A percentile compares a stretch with the other conserved stretches of the same genome.
These are phyloP conservation scores for Trichonephila clavata DNA, from an alignment of 1,140 invertebrate genomes.

Conservation along the genomic window DNA sequence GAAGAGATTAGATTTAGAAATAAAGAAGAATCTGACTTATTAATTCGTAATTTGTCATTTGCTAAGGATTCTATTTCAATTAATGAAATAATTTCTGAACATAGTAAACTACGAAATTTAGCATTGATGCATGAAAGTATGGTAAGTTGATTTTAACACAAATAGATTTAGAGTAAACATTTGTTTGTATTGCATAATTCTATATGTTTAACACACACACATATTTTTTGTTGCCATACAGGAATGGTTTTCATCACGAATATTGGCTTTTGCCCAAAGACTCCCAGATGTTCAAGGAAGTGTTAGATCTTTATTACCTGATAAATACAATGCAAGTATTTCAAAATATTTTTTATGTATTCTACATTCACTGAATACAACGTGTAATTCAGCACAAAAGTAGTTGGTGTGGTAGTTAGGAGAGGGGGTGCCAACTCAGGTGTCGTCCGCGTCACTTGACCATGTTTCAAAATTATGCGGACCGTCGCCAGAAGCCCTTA, in stretches of 20 bases:
- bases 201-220: neutral
- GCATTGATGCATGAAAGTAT: conserved; percentile 95
- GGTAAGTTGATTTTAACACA: conserved; percentile 79
- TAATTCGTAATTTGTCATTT: conserved; percentile 90
- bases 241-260: conserved; percentile 65
- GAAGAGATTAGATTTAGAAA: conserved; percentile 91
- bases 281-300: conserved; percentile 66
- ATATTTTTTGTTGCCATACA: conserved; percentile 7
- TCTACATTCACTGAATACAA: neutral
- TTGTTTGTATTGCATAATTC: neutral
- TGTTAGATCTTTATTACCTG: conserved; percentile 34
- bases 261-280: conserved; percentile 62
- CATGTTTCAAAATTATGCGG: too few species aligned
- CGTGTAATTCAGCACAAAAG: neutral
- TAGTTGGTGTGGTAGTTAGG: too few species aligned
- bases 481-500: too few species aligned
- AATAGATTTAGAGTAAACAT: neutral
- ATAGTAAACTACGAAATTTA: conserved; percentile 89
- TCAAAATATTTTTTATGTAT: neutral
- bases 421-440: too few species aligned
- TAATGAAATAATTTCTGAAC: conserved; percentile 91
- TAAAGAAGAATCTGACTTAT: conserved; percentile 93
- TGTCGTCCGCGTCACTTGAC: too few species aligned
- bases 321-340: conserved; percentile 62
- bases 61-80: conserved; percentile 89